phyloP scores from a whole-genome alignment of 2,113 vertebrate species.

The Myocastor coypus region DNA sequence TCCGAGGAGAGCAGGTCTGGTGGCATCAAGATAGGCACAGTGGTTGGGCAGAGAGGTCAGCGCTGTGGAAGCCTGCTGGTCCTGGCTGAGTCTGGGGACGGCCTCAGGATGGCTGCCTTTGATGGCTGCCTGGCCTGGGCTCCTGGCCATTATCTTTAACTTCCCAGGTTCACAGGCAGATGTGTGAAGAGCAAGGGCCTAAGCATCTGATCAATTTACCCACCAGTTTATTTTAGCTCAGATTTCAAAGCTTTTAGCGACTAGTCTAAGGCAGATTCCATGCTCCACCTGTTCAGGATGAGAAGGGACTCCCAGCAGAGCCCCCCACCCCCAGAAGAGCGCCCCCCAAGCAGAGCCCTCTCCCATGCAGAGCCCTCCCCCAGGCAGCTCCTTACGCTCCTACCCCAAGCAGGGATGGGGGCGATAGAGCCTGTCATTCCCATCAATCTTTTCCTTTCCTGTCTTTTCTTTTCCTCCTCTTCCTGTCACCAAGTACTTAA shows the following conservation, averaged over 20 bases:
- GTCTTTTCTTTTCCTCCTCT: not conserved
- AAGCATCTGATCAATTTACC: not conserved
- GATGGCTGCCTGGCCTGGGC: not conserved
- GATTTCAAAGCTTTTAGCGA: not conserved
- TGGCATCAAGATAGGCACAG: slow-evolving; percentile 13
- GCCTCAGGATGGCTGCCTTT: not conserved
- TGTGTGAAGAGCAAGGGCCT: not conserved
- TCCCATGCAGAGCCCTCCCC: too few relatives aligned
- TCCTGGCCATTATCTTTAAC: not conserved
- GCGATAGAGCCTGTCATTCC: not conserved
- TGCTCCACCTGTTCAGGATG: not conserved
- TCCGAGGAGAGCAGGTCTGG: slow-evolving; percentile 73
- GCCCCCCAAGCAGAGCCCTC: too few relatives aligned
- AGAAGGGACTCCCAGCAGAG: too few relatives aligned
- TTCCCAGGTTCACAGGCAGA: not conserved
- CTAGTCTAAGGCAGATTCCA: not conserved
- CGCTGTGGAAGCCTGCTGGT: not conserved
- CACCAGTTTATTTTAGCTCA: not conserved
- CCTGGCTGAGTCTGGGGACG: not conserved
- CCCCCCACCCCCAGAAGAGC: too few relatives aligned
- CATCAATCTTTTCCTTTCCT: not conserved
- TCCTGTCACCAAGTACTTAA: not conserved
- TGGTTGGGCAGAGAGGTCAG: slow-evolving; percentile 61
- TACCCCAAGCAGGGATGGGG: not conserved
- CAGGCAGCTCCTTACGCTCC: too few relatives aligned